A percentile compares a stretch with the other conserved stretches of the same genome.
Evolutionary conservation across 2,113 vertebrate species (phyloP).

Genomic region (Lampris incognitus): DNA sequence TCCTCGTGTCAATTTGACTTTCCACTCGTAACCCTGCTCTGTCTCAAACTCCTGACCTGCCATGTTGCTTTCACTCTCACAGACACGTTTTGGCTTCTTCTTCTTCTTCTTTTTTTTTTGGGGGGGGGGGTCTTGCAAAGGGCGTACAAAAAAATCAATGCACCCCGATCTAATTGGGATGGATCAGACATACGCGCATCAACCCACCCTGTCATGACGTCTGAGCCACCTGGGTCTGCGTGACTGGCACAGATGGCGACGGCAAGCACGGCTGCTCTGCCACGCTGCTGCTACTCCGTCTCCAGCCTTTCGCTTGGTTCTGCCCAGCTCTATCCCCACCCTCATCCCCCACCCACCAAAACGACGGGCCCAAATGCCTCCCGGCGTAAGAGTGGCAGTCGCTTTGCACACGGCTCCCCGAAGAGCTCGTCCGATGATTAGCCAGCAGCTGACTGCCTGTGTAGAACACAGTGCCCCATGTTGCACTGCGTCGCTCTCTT

Average conservation of each 20-base stretch:
- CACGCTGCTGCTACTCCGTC: constrained; percentile 22
- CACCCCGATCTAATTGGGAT: constrained; percentile 52
- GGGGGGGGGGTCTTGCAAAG: constrained; percentile 6
- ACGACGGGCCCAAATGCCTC: constrained; percentile 7
- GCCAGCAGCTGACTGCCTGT: constrained; percentile 35
- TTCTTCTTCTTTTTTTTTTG: background rate
- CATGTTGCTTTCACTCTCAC: constrained; percentile 44
- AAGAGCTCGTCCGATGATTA: constrained; percentile 19
- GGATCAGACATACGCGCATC: constrained; percentile 36
- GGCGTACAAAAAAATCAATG: constrained; percentile 13
- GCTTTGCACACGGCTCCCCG: constrained; percentile 26
- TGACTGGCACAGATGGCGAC: constrained; percentile 71
- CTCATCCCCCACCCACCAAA: constrained; percentile 5
- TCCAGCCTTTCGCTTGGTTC: constrained; percentile 5
- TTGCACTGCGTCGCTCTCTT: background rate
- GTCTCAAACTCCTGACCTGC: constrained; percentile 49
- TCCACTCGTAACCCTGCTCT: constrained; percentile 63
- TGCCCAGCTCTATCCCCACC: background rate
- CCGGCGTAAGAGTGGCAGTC: constrained; percentile 23
- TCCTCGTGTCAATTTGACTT: constrained; percentile 59
- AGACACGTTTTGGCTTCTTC: background rate
- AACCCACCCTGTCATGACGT: constrained; percentile 6
- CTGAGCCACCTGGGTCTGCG: constrained; percentile 42
- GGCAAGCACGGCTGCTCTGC: constrained; percentile 56
- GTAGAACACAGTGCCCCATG: constrained; percentile 17